Percentiles rank a stretch among this genome's conserved stretches.
Evolutionary conservation across 1,140 invertebrate species (phyloP).

Genomic region (Listronotus oregonensis): DNA sequence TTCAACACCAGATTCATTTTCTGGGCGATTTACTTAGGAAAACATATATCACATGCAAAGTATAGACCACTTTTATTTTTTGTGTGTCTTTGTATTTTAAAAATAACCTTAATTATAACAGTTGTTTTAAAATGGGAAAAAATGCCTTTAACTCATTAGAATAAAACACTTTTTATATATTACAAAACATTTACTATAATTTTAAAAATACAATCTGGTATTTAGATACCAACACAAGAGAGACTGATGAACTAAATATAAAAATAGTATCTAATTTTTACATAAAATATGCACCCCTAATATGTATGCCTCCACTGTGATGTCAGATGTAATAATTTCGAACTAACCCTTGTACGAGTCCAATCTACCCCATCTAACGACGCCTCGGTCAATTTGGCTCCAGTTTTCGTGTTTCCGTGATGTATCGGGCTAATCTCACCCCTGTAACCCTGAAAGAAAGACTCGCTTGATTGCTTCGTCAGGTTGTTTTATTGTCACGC

Average conservation of each 20-base stretch:
- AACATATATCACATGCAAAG: too few species aligned
- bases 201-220: too few species aligned
- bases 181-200: too few species aligned
- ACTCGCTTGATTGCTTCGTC: slow-evolving; percentile 50
- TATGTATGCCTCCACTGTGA: background rate
- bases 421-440: slow-evolving; percentile 51
- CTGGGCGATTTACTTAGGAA: too few species aligned
- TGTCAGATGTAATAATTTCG: slow-evolving; percentile 4
- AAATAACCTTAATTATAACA: too few species aligned
- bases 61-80: too few species aligned
- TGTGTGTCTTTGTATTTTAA: too few species aligned
- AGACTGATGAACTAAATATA: background rate
- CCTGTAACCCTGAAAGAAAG: slow-evolving; percentile 40
- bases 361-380: slow-evolving; percentile 36
- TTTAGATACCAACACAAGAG: too few species aligned
- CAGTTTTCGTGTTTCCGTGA: slow-evolving; percentile 44
- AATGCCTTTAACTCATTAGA: too few species aligned
- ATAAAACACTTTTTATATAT: too few species aligned
- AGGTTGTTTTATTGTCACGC: slow-evolving; percentile 50
- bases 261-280: background rate
- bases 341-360: slow-evolving; percentile 13
- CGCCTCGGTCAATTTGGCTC: slow-evolving; percentile 35
- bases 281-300: background rate
- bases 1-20: too few species aligned
- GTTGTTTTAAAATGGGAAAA: too few species aligned